Evolutionary conservation across 1,140 invertebrate genomes (phyloP), one percentile per base, ranked within the genome.

Genomic region (Drosophila tani): DNA sequence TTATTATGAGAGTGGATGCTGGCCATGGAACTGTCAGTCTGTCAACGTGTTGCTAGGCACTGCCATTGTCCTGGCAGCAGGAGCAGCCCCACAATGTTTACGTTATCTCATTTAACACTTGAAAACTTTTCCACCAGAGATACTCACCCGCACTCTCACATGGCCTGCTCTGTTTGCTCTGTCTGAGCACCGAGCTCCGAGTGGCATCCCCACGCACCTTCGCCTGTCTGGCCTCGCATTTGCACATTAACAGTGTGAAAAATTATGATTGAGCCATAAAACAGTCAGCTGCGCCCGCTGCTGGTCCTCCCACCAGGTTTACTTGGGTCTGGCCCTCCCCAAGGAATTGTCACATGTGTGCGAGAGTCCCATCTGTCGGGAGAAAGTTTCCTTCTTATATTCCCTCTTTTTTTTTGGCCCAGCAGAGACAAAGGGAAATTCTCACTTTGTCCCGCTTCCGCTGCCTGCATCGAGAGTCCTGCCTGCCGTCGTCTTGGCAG

Each of bases 211-310:
- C 56, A 45, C 2, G 27, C 38, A 38, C 32, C 14, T 43, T 27
- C 43, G 8, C 32, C 40, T 43, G 51, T 69, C 81, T 73, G 68
- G 84, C 69, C 65, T 55, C 64, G 74, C 74, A 90, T 90, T 90
- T 88, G 81, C 85, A 90, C 85, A 88, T 88, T 90, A 88, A 84
- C 81, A 85, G 85, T 85, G 85, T 88, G 85, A 88, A 90, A 88
- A 88, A 88, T 88, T 88, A 88, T 88, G 85, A 88, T 88, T 90
- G 85, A 88, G 85, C 85, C 79, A 88, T 88, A 88, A 88, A 88
- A 88, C 85, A 88, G 85, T 88, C 84, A 90, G 81, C 85, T 90
- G 81, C 57, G 49, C 71, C 64, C 12, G 35, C 35, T 38, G 2
- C 35, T 38, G 35, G 4, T 40, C 19, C 53, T n/a, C 35, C 35